Evolutionary conservation across 2,113 vertebrate genomes (phyloP).

Genomic region (Turnix velox): DNA sequence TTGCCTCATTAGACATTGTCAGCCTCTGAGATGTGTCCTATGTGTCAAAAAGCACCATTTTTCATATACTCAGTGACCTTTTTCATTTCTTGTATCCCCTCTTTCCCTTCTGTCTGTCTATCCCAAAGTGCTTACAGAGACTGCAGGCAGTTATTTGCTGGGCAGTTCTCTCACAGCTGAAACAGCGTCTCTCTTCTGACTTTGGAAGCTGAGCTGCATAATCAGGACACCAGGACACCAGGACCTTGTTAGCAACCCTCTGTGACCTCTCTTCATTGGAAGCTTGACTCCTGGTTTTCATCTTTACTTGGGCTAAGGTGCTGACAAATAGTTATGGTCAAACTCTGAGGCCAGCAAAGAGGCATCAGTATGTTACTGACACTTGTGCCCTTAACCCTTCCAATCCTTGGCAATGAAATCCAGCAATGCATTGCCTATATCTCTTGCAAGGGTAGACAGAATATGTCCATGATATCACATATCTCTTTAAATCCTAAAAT

Average conservation of each 20-base stretch:
- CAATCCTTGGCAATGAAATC: not conserved
- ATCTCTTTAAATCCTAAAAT: slow-evolving; percentile 39
- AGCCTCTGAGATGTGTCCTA: not conserved
- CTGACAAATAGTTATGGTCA: not conserved
- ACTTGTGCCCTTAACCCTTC: not conserved
- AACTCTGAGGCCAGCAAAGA: not conserved
- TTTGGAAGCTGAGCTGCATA: not conserved
- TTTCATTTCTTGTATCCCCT: not conserved
- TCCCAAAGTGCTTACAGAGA: not conserved
- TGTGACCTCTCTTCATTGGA: not conserved
- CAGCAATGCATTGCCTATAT: fast-evolving
- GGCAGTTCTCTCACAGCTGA: not conserved
- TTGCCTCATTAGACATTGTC: not conserved
- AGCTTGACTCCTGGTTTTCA: not conserved
- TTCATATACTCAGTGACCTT: not conserved
- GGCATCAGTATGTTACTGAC: not conserved
- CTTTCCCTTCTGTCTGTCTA: not conserved
- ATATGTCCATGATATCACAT: not conserved
- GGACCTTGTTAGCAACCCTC: fast-evolving
- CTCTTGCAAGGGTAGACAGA: not conserved
- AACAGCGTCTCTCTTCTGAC: not conserved
- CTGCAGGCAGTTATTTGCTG: not conserved
- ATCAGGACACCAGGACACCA: not conserved
- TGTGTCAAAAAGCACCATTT: not conserved
- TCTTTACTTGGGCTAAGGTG: not conserved